Evolutionary conservation across 2,888 invertebrate genomes (phyloP).

Genomic region (Synergus gifuensis): DNA sequence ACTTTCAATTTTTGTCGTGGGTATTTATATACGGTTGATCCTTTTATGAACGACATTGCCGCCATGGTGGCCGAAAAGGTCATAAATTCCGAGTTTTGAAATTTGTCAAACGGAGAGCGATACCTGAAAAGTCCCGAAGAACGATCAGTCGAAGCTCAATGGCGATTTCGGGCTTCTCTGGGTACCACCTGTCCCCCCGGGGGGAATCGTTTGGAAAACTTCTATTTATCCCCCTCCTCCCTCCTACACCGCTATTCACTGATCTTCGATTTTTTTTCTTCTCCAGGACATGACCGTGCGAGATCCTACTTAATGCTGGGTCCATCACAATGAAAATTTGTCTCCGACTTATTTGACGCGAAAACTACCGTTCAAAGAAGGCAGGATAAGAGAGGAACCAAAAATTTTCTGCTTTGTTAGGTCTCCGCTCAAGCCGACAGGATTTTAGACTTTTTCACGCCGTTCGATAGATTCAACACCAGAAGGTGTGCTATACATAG

Average conservation of each 20-base stretch:
- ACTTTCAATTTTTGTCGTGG: slow-evolving; percentile 40
- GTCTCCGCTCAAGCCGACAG: slow-evolving; percentile 45
- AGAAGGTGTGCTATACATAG: slow-evolving; percentile 12
- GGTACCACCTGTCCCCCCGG: slow-evolving; percentile 72
- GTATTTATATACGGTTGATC: slow-evolving; percentile 17
- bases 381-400: slow-evolving; percentile 42
- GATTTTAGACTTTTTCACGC: slow-evolving; percentile 43
- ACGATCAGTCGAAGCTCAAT: slow-evolving; percentile 54
- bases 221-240: slow-evolving; percentile 48
- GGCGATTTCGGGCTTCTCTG: slow-evolving; percentile 56
- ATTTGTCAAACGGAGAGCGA: slow-evolving; percentile 68
- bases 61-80: slow-evolving; percentile 47
- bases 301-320: slow-evolving; percentile 53
- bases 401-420: slow-evolving; percentile 75
- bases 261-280: slow-evolving; percentile 43
- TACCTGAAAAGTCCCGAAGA: slow-evolving; percentile 51
- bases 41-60: slow-evolving; percentile 13
- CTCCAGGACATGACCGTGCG: slow-evolving; percentile 34
- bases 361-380: slow-evolving; percentile 67
- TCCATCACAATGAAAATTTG: slow-evolving; percentile 75
- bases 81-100: slow-evolving; percentile 70
- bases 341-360: slow-evolving; percentile 75
- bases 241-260: neutral
- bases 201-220: slow-evolving; percentile 59
- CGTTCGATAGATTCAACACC: slow-evolving; percentile 31